Evolutionary conservation across 2,888 invertebrate genomes (phyloP).

Genomic region (Scaptomyza parva): DNA sequence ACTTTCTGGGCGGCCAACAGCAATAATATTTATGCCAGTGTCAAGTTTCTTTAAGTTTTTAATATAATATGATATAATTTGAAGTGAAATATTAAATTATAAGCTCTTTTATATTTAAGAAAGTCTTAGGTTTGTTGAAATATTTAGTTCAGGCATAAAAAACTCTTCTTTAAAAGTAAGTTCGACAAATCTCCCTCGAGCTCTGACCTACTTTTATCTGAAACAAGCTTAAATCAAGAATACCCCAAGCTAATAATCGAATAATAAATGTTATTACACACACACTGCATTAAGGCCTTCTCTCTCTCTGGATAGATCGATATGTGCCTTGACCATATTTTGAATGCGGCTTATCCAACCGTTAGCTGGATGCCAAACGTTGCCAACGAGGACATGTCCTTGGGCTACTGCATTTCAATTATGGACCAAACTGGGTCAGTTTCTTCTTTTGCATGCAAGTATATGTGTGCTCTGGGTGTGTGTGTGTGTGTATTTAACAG

Average conservation of each 20-base stretch:
- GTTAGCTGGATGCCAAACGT: conserved; percentile 15
- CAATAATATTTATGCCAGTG: conserved; percentile 16
- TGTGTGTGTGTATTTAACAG: conserved; percentile 8
- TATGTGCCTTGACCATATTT: conserved; percentile 59
- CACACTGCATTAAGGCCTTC: conserved; percentile 8
- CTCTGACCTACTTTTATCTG: not conserved
- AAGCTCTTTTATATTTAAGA: not conserved
- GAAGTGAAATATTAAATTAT: not conserved
- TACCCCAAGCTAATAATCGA: not conserved
- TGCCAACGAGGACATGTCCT: conserved; percentile 67
- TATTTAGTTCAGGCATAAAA: not conserved
- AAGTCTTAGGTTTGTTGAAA: not conserved
- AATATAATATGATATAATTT: not conserved
- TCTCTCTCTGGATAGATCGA: conserved; percentile 33
- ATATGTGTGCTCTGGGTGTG: not conserved
- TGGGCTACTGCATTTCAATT: conserved; percentile 63
- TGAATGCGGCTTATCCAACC: conserved; percentile 40
- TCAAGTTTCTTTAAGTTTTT: too few species aligned
- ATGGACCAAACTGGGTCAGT: conserved; percentile 61
- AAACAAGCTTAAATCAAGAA: not conserved
- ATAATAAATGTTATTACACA: conserved; percentile 1
- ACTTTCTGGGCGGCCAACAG: conserved; percentile 9
- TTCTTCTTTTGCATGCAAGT: not conserved
- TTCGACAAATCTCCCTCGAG: not conserved
- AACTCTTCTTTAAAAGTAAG: not conserved